phyloP scores from a whole-genome alignment of 2,888 invertebrate genomes.

The Uropetala carovei region DNA sequence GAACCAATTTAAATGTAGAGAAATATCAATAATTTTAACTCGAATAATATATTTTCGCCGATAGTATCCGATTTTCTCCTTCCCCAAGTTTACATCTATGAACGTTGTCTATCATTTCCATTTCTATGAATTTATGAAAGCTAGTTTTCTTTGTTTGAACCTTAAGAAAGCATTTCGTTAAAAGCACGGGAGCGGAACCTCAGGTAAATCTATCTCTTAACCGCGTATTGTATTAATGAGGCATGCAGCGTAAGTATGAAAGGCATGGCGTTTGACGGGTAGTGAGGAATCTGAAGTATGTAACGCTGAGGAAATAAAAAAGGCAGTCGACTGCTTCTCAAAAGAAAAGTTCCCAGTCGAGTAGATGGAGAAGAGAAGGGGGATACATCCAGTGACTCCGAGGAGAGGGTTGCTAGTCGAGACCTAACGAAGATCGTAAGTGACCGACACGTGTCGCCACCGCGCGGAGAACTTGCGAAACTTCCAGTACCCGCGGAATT shows the following conservation, averaged over 20 bases:
- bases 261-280: conserved; percentile 32
- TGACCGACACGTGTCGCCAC: conserved; percentile 22
- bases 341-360: conserved; percentile 7
- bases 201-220: not conserved
- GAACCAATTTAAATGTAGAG: too few species aligned
- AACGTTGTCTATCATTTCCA: not conserved
- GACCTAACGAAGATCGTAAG: not conserved
- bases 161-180: not conserved
- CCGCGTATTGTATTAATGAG: conserved; percentile 11
- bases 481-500: not conserved
- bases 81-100: not conserved
- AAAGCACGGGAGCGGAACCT: not conserved
- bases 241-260: conserved; percentile 24
- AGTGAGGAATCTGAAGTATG: conserved; percentile 19
- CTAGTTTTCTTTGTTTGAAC: not conserved
- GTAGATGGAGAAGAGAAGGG: not conserved
- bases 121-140: not conserved
- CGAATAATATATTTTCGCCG: not conserved
- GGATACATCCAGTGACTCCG: too few species aligned
- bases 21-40: too few species aligned
- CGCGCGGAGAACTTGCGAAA: not conserved
- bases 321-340: conserved; percentile 28
- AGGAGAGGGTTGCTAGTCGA: not conserved
- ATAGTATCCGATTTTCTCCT: not conserved
- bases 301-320: conserved; percentile 9